Conservation (phyloP, 2,113 vertebrate species). For the Mionectes macconnelli region DNA sequence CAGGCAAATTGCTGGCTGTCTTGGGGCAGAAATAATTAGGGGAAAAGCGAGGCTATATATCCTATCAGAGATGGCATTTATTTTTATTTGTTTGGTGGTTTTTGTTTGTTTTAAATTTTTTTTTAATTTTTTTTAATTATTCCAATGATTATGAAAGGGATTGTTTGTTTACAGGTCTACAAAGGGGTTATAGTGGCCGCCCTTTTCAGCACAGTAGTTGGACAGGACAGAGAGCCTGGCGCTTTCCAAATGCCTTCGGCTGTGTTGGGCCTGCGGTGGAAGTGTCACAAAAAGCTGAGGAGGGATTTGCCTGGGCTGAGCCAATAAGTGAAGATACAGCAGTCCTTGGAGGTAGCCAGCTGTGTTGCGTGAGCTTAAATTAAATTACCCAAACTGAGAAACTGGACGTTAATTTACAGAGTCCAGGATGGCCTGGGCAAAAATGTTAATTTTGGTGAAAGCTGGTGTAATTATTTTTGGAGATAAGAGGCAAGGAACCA, state of each 20-base stretch:
- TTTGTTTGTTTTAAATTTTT: no score
- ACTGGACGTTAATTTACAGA: background rate
- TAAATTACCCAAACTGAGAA: background rate
- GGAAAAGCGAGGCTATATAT: constrained; percentile 16
- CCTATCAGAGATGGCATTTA: constrained; percentile 26
- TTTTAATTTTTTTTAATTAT: background rate
- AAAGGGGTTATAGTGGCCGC: constrained; percentile 42
- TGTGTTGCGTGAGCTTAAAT: background rate
- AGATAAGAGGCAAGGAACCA: background rate
- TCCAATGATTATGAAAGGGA: constrained; percentile 32
- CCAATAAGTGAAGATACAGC: background rate
- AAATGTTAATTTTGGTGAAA: background rate
- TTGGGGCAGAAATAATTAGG: background rate
- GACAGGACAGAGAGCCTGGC: constrained; percentile 29
- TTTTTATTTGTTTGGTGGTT: background rate
- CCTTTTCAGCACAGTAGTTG: constrained; percentile 39
- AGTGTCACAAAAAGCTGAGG: constrained; percentile 20
- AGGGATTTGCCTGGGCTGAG: background rate
- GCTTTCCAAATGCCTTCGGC: constrained; percentile 40
- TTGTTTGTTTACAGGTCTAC: constrained; percentile 54
- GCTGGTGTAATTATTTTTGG: background rate
- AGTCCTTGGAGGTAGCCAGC: background rate
- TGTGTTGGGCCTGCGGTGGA: background rate
- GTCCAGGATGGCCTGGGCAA: background rate
- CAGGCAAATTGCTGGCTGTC: constrained; percentile 17